Evolutionary conservation across 1,140 invertebrate species (phyloP), one percentile per base, ranked within the genome.

Genomic region (Rhysida immarginata): DNA sequence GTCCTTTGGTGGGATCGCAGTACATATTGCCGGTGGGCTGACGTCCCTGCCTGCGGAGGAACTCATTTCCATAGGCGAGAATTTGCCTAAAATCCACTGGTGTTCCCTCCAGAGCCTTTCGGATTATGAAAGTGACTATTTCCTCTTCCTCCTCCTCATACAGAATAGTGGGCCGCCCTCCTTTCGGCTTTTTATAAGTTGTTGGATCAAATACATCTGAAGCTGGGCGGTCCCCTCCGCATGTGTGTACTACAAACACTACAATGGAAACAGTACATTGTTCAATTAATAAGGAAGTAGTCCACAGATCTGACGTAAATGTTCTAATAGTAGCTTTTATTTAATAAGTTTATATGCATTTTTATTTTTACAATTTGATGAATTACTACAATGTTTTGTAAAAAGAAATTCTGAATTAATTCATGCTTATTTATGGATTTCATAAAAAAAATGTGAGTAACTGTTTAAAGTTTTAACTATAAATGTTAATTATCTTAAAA

Each of bases 61-160:
- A 24, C 25, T 5, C 20, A 26, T 56, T 56, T 2, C 55, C 55
- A 25, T 56, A 56, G 3, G 25, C 45, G 5, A 56, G 41, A 29
- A 56, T 56, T 42, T 56, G 8, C 23, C 24, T 56, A 41, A 26
- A 8, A 27, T 56, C 55, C 16, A 56, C 55, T 20, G 55, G 55
- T 13, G 8, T 49, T 20, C 55, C 55, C n/a, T 56, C 55, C 2
- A 3, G 8, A 2, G 55, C 55, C n/a, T 50, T 26, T 2, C 23
- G 44, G 16, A 25, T n/a, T 18, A 56, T 56, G 45, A 20, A 50
- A 13, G 8, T 11, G 2, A 56, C 55, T 50, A 56, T 49, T 23
- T 56, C 55, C 2, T 49, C 55, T 50, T 56, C 55, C 26, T 56
- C 55, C 23, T 56, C 55, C 26, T 56, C 55, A 49, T 56, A 56